Evolutionary conservation across 2,888 invertebrate species (phyloP), one percentile per base, ranked within the genome.

Genomic region (Meganola albula): DNA sequence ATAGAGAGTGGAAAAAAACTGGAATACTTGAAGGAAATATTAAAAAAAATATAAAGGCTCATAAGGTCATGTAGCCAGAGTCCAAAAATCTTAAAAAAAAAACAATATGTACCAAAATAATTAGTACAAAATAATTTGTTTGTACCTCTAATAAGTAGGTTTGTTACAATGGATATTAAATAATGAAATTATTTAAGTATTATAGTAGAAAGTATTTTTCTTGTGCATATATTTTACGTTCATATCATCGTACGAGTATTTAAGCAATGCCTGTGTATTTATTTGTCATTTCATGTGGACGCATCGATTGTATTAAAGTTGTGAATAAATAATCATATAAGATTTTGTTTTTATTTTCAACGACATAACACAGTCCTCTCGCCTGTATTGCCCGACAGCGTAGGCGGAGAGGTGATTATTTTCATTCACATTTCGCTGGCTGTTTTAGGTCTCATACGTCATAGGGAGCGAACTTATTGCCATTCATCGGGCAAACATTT

Each of bases 151-250:
- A n/a, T n/a, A n/a, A n/a, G n/a, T n/a, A n/a, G n/a, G n/a, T n/a
- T n/a, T n/a, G n/a, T n/a, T n/a, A n/a, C n/a, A n/a, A n/a, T n/a
- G 26, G 29, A 42, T 46, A 43, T 38, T 40, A 34, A 40, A 44
- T 40, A 37, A 30, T 48, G 48, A 59, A 53, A 53, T 57, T 52
- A 44, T 43, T 35, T 28, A 63, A 66, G 65, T 66, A 66, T 66
- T 66, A 45, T 52, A 37, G 35, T 48, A 54, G 53, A 31, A 59
- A 58, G 55, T 55, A 57, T 53, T 63, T 58, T 49, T 46, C 40
- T 42, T 30, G 44, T 28, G 34, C 35, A 39, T 40, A 18, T 28
- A 37, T 39, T 31, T 46, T 40, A 50, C n/a, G n/a, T 48, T 20
- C 20, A 20, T 53, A 59, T 53, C 46, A 53, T 65, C 62, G 48